phyloP scores from a whole-genome alignment of 1,140 invertebrate genomes.

The Drosophila virilis region DNA sequence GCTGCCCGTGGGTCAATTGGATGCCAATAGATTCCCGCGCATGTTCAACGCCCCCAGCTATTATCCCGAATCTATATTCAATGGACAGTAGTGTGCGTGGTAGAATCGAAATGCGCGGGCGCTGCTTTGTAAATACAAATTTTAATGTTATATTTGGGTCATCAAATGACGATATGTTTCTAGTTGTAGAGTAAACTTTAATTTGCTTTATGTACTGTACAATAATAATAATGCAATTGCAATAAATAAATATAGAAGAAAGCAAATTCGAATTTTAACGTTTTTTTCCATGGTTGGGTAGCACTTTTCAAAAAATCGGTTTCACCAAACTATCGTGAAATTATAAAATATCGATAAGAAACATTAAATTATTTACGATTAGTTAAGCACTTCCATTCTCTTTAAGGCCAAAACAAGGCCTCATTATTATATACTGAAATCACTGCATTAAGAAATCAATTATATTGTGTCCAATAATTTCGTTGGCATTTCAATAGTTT shows the following conservation, averaged over 20 bases:
- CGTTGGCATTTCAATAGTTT: no score
- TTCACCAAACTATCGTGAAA: background rate
- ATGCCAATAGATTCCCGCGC: constrained; percentile 79
- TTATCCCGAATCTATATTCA: constrained; percentile 84
- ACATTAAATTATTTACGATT: background rate
- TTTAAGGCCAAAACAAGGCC: no score
- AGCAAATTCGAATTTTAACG: background rate
- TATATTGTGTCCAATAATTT: no score
- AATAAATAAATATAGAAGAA: constrained; percentile 61
- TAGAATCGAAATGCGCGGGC: constrained; percentile 32
- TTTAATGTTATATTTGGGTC: constrained; percentile 61
- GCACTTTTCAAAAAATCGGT: background rate
- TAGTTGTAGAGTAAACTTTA: constrained; percentile 52
- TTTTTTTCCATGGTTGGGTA: background rate
- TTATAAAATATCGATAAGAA: background rate
- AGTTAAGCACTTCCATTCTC: no score
- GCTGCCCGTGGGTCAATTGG: constrained; percentile 81
- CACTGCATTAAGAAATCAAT: no score
- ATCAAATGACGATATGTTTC: constrained; percentile 66
- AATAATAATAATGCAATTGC: constrained; percentile 56
- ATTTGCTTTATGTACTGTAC: constrained; percentile 63
- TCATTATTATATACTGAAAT: no score
- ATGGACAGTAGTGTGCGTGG: constrained; percentile 70
- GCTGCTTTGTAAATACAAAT: constrained; percentile 52
- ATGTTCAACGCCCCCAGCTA: constrained; percentile 84